phyloP scores from a whole-genome alignment of 2,888 invertebrate species.

The Pollenia labialis region DNA sequence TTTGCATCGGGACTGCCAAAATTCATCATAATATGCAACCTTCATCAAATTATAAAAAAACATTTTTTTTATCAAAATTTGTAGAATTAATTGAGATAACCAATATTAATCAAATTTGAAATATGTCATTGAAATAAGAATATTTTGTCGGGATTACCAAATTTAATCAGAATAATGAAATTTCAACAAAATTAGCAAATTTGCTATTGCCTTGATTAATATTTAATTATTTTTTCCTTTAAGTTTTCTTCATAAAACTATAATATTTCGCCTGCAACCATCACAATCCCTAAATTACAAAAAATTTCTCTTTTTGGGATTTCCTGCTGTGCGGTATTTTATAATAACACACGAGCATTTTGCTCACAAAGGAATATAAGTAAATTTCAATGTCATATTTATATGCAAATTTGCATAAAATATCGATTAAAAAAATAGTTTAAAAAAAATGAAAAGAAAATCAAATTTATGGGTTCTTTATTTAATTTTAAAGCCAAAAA shows the following conservation, averaged over 20 bases:
- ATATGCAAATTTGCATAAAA: constrained; percentile 64
- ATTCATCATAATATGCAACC: too few species aligned
- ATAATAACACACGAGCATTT: not conserved
- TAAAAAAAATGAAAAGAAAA: not conserved
- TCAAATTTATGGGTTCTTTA: constrained; percentile 53
- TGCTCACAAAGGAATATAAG: constrained; percentile 20
- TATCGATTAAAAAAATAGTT: constrained; percentile 51
- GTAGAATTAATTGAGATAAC: too few species aligned
- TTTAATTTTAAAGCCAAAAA: constrained; percentile 19
- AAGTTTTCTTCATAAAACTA: constrained; percentile 2
- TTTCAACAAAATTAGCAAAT: too few species aligned
- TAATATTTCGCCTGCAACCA: not conserved
- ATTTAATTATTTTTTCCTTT: not conserved
- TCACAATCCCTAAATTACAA: constrained; percentile 1
- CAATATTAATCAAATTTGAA: too few species aligned
- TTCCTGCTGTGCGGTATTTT: constrained; percentile 10
- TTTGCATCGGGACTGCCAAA: too few species aligned
- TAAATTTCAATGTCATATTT: constrained; percentile 52
- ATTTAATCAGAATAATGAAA: too few species aligned
- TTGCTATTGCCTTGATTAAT: too few species aligned
- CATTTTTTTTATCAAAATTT: too few species aligned
- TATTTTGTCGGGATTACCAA: too few species aligned
- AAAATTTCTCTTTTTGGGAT: not conserved
- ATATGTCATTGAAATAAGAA: too few species aligned
- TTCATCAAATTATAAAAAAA: too few species aligned